Conservation (phyloP, 2,888 invertebrate genomes). For the Dolichopus griseipennis region DNA sequence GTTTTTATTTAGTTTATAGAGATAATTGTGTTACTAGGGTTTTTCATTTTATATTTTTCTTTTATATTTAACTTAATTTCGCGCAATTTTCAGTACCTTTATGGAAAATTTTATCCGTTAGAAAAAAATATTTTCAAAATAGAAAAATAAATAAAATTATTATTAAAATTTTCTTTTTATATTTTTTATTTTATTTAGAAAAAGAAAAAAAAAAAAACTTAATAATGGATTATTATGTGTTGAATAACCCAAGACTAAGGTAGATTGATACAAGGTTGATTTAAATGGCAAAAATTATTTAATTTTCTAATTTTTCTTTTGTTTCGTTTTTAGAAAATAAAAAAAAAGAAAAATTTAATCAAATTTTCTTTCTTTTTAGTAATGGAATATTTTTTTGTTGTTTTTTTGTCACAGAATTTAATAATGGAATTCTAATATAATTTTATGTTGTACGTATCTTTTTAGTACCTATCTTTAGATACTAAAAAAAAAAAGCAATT, state of each 20-base stretch:
- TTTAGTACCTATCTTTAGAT: too few relatives aligned
- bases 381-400: too few relatives aligned
- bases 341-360: neutral
- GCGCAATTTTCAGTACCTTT: neutral
- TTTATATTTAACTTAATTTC: neutral
- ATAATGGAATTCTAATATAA: too few relatives aligned
- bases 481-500: too few relatives aligned
- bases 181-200: too few relatives aligned
- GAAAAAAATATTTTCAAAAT: neutral
- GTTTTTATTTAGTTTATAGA: neutral
- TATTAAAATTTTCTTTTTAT: neutral
- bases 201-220: neutral
- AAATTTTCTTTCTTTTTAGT: neutral
- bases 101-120: neutral
- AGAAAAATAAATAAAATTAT: constrained; percentile 1
- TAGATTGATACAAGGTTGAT: neutral
- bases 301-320: too few relatives aligned
- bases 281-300: neutral
- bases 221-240: neutral
- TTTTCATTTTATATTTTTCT: neutral
- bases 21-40: neutral
- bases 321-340: neutral
- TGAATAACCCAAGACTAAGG: neutral
- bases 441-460: too few relatives aligned
- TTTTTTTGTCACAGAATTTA: neutral